A percentile compares a stretch with the other conserved stretches of the same genome.
Evolutionary conservation across 2,888 invertebrate genomes (phyloP).

Genomic region (Patella depressa): DNA sequence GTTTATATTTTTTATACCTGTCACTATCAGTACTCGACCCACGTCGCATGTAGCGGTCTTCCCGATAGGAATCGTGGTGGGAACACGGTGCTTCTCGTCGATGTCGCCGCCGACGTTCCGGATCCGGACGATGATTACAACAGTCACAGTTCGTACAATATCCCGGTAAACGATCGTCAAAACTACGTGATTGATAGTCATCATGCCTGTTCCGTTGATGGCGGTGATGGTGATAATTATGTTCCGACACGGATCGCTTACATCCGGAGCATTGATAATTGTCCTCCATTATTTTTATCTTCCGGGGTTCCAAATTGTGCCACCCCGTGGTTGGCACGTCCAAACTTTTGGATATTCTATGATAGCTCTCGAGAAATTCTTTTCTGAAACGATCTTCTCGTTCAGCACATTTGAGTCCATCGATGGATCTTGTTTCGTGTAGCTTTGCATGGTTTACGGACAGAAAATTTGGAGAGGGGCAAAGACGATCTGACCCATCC

Average conservation of each 20-base stretch:
- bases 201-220: background rate
- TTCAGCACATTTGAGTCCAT: background rate
- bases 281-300: too few species aligned
- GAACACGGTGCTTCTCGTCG: background rate
- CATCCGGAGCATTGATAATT: background rate
- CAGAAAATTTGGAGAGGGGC: too few species aligned
- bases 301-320: too few species aligned
- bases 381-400: background rate
- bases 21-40: conserved; percentile 29
- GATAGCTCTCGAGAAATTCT: background rate
- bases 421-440: too few species aligned
- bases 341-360: background rate
- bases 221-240: background rate
- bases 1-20: background rate
- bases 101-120: conserved; percentile 1
- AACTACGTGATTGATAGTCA: background rate
- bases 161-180: background rate
- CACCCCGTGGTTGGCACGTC: background rate
- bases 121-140: background rate
- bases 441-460: too few species aligned
- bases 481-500: background rate
- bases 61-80: background rate
- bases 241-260: background rate
- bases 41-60: background rate
- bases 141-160: background rate